A percentile compares a stretch with the other conserved stretches of the same genome.
These are phyloP conservation scores for Echinometra lucunter DNA, from an alignment of 53 echinoderm and acorn worm genomes.

Conservation along the genomic window DNA sequence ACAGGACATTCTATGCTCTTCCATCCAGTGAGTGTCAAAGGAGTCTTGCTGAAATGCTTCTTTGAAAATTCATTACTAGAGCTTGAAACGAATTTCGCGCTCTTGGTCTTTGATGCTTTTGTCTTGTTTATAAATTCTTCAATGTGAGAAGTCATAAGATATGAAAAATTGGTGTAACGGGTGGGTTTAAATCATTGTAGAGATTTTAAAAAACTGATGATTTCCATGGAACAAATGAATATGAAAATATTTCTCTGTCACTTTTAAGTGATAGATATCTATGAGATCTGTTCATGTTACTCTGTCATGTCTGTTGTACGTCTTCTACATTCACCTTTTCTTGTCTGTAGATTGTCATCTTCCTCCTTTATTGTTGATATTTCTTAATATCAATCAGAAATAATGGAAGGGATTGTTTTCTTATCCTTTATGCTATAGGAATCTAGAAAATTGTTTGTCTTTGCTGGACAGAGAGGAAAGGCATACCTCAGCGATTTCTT, in stretches of 20 bases:
- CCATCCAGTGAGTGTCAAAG: conserved; percentile 85
- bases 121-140: neutral
- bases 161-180: neutral
- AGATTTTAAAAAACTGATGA: too few relatives aligned
- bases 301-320: too few relatives aligned
- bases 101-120: neutral
- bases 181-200: too few relatives aligned
- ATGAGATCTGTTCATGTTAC: too few relatives aligned
- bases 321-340: too few relatives aligned
- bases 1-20: conserved; percentile 99
- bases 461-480: conserved; percentile 94
- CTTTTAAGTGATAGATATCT: too few relatives aligned
- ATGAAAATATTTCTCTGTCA: too few relatives aligned
- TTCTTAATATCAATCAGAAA: too few relatives aligned
- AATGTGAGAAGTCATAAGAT: neutral
- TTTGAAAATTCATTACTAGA: neutral
- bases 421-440: conserved; percentile 63
- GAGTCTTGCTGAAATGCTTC: neutral
- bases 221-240: too few relatives aligned
- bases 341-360: too few relatives aligned
- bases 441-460: conserved; percentile 89
- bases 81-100: neutral
- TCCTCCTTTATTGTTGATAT: too few relatives aligned
- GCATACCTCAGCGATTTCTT: conserved; percentile 97
- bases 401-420: too few relatives aligned